Base-by-base conservation (phyloP, 1,140 invertebrate genomes). In the silkworm (Bombyx mori) region DNA sequence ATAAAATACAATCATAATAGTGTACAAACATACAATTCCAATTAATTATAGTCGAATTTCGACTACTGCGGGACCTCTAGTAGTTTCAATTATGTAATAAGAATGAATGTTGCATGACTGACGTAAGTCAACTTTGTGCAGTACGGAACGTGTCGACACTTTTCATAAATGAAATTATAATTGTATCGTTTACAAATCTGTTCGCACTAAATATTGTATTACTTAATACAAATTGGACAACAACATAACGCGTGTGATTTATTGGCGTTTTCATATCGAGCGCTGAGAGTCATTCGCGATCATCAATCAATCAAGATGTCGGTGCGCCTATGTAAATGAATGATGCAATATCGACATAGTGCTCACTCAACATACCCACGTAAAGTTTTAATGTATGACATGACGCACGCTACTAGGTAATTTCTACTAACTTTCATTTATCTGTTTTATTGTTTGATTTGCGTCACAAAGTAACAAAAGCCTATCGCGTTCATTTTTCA, bases 271-370 rank as follows among this genome's bases (percentile, higher is more conserved):
- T 57, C 56, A 62, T 62, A 62, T 56, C 56, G 55, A 57, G 56
- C 56, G 46, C 51, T 62, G 59, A 57, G 57, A 63, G 58, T 57
- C 59, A 64, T 52, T 60, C 52, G 10, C 50, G 26, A 35, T 35
- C 59, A 64, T 64, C 56, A 64, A 64, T 64, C 62, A 64, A 58
- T 58, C 56, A 64, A 57, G 45, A 45, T 54, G 58, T 60, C 57
- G 51, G 45, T 63, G 57, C 48, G 54, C 46, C 54, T 56, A 57
- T 63, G 48, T 55, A 52, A 57, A 63, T 42, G 42, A 45, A 48
- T 54, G 51, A 35, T 57, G 52, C 52, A 54, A 55, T 62, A 55
- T 58, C 52, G 18, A 55, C 44, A 22, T 22, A 6, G 42, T 22
- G 52, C 8, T 44, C 6, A 9, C 1, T 9, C 10, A 42, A 42